These are phyloP conservation scores for Poecilia wingei DNA, from an alignment of 2,797 vertebrate genomes.

Conservation along the genomic window DNA sequence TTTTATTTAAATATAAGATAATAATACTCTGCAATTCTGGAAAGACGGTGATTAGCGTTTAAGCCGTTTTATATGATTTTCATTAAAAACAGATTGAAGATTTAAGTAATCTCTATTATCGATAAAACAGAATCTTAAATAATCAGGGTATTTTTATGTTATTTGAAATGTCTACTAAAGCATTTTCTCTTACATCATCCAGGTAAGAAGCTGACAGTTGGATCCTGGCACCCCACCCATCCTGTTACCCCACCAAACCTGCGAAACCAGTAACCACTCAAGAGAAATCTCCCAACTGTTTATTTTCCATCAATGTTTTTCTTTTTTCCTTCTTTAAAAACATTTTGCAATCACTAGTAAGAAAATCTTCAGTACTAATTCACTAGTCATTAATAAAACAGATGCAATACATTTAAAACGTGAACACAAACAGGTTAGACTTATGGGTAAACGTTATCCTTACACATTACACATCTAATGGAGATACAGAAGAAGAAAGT, in stretches of 20 bases:
- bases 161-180: not conserved
- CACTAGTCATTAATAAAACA: not conserved
- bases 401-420: not conserved
- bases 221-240: not conserved
- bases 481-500: not conserved
- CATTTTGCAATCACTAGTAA: not conserved
- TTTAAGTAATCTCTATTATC: not conserved
- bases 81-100: not conserved
- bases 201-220: not conserved
- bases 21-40: not conserved
- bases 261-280: conserved; percentile 9
- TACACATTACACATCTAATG: not conserved
- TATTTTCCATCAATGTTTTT: not conserved
- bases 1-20: not conserved
- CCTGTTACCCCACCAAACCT: conserved; percentile 9
- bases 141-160: not conserved
- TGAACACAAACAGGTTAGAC: not conserved
- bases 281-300: not conserved
- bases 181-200: not conserved
- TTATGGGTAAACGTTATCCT: not conserved
- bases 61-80: not conserved
- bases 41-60: not conserved
- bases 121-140: too few species aligned
- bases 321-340: not conserved
- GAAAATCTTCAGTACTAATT: not conserved